Percentiles rank a stretch among this genome's conserved stretches.
Conservation (phyloP, 2,888 invertebrate genomes). For the Micropterix aruncella region DNA sequence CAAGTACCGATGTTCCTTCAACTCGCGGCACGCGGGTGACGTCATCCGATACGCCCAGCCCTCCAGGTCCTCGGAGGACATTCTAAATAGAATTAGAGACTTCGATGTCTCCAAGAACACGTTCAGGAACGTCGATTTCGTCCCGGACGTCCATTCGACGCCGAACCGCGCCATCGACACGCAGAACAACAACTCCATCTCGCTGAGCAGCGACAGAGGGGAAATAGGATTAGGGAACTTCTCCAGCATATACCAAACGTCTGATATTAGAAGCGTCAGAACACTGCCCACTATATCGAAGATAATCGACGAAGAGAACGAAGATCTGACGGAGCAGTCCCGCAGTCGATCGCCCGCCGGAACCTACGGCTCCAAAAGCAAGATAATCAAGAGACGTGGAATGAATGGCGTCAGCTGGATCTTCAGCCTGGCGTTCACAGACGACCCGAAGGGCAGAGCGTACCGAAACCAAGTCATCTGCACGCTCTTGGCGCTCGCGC, state of each 20-base stretch:
- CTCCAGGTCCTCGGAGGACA: constrained; percentile 5
- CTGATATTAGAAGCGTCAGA: not conserved
- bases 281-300: constrained; percentile 10
- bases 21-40: constrained; percentile 10
- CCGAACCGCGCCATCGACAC: constrained; percentile 6
- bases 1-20: constrained; percentile 4
- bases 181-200: not conserved
- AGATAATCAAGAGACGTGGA: constrained; percentile 20
- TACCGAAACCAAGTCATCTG: constrained; percentile 33
- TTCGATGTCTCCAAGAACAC: constrained; percentile 7
- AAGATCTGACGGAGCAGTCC: too few relatives aligned
- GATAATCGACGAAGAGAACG: constrained; percentile 8
- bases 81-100: constrained; percentile 3
- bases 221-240: not conserved
- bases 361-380: constrained; percentile 6
- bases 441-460: constrained; percentile 28
- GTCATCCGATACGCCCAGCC: constrained; percentile 9
- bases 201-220: not conserved
- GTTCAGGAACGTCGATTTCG: constrained; percentile 8
- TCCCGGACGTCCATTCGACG: constrained; percentile 11
- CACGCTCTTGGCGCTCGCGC: constrained; percentile 35
- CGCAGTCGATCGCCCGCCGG: too few relatives aligned
- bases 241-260: not conserved
- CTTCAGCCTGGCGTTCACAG: constrained; percentile 29
- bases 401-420: constrained; percentile 34